Conservation (phyloP, 1,140 invertebrate species). For the Drosophila leontia region DNA sequence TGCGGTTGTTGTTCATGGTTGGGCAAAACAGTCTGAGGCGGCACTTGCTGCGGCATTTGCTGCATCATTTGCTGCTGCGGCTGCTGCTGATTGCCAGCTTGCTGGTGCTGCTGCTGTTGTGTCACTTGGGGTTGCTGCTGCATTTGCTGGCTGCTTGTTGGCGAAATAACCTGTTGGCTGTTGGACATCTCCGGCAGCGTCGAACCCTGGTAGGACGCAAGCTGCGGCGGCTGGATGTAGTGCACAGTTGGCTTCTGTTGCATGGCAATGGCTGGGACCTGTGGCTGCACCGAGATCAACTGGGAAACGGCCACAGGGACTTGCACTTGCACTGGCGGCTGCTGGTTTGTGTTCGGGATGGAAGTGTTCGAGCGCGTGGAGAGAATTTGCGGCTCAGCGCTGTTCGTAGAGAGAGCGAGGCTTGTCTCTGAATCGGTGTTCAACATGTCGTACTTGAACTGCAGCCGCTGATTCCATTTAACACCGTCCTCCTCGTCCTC, state of each 20-base stretch:
- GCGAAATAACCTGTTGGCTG: slow-evolving; percentile 70
- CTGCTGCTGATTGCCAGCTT: slow-evolving; percentile 56
- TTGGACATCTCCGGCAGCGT: slow-evolving; percentile 63
- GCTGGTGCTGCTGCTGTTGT: slow-evolving; percentile 39
- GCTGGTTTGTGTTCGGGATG: slow-evolving; percentile 53
- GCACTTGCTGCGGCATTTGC: slow-evolving; percentile 50
- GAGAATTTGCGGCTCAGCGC: slow-evolving; percentile 63
- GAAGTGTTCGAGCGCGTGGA: slow-evolving; percentile 56
- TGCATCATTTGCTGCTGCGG: slow-evolving; percentile 37
- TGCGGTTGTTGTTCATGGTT: slow-evolving; percentile 83
- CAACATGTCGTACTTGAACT: slow-evolving; percentile 63
- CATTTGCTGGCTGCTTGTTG: slow-evolving; percentile 64
- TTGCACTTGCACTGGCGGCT: slow-evolving; percentile 36
- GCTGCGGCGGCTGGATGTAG: slow-evolving; percentile 74
- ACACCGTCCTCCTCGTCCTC: slow-evolving; percentile 78
- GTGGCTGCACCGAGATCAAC: slow-evolving; percentile 61
- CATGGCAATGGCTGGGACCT: slow-evolving; percentile 63
- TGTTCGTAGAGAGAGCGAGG: slow-evolving; percentile 62
- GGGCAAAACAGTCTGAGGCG: slow-evolving; percentile 25
- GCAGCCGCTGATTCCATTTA: slow-evolving; percentile 70
- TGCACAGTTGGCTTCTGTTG: slow-evolving; percentile 72
- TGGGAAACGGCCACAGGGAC: slow-evolving; percentile 38
- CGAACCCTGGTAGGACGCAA: slow-evolving; percentile 69
- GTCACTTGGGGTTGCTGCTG: slow-evolving; percentile 53
- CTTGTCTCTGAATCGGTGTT: slow-evolving; percentile 76